Evolutionary conservation across 2,888 invertebrate genomes (phyloP).

Genomic region (Macaria liturata): DNA sequence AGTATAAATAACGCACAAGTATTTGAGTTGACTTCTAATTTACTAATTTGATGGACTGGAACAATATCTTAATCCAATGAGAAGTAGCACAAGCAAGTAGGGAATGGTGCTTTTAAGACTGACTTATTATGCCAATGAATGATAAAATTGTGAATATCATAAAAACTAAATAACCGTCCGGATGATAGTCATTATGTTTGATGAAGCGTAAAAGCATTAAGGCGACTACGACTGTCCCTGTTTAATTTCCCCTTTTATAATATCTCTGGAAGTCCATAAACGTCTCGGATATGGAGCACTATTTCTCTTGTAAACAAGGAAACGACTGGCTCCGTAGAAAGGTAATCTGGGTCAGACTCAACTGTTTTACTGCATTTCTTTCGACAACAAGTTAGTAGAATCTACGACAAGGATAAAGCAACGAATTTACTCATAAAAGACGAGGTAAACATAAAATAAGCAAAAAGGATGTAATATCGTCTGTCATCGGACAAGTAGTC

Average conservation of each 20-base stretch:
- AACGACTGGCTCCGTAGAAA: constrained; percentile 46
- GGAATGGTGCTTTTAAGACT: neutral
- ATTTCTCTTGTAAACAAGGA: constrained; percentile 60
- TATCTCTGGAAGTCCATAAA: constrained; percentile 32
- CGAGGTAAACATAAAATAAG: neutral
- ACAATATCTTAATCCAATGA: constrained; percentile 5
- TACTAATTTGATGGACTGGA: constrained; percentile 1
- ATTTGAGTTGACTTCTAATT: neutral
- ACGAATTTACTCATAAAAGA: neutral
- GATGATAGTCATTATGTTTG: constrained; percentile 23
- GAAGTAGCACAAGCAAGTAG: constrained; percentile 14
- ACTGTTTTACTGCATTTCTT: constrained; percentile 61
- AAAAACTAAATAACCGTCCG: constrained; percentile 26
- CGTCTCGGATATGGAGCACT: constrained; percentile 36
- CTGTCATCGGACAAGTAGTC: constrained; percentile 2
- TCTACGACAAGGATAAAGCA: constrained; percentile 3
- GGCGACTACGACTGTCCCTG: constrained; percentile 20
- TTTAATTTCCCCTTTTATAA: constrained; percentile 37
- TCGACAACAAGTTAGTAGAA: constrained; percentile 47
- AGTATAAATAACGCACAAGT: constrained; percentile 1
- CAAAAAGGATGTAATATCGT: constrained; percentile 1
- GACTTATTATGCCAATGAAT: constrained; percentile 12
- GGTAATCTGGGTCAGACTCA: constrained; percentile 62
- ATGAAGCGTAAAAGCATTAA: constrained; percentile 31
- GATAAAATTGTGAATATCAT: constrained; percentile 17